Percentiles rank a stretch among this genome's conserved stretches.
Conservation (phyloP, 2,888 invertebrate genomes). For the Leucania comma region DNA sequence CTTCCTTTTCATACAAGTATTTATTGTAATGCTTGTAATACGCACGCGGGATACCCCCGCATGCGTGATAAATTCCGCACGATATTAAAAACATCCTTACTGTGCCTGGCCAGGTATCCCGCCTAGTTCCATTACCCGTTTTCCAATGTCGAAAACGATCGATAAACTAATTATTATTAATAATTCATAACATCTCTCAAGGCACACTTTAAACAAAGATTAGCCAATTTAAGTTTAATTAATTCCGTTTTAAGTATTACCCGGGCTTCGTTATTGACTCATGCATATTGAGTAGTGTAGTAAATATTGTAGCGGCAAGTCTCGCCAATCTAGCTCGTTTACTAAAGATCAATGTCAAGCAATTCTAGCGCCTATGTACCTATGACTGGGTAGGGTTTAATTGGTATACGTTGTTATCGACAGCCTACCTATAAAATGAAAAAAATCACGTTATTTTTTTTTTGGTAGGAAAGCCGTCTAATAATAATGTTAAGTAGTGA, state of each 20-base stretch:
- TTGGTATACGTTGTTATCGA: constrained; percentile 4
- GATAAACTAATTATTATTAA: too few relatives aligned
- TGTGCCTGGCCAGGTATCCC: too few relatives aligned
- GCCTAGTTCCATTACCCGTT: too few relatives aligned
- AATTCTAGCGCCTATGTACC: constrained; percentile 20
- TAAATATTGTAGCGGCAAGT: constrained; percentile 20
- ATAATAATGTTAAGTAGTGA: too few relatives aligned
- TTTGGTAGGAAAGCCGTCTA: too few relatives aligned
- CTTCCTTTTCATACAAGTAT: too few relatives aligned
- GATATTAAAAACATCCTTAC: too few relatives aligned
- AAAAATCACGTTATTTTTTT: too few relatives aligned
- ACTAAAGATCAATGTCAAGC: constrained; percentile 25
- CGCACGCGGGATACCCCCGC: too few relatives aligned
- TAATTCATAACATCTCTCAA: constrained; percentile 10
- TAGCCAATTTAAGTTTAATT: constrained; percentile 21
- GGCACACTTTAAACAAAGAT: constrained; percentile 14
- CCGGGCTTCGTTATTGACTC: neutral
- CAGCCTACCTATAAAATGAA: neutral
- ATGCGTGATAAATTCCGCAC: too few relatives aligned
- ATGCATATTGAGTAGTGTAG: neutral
- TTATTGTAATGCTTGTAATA: too few relatives aligned
- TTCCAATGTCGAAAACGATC: too few relatives aligned
- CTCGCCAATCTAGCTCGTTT: constrained; percentile 3
- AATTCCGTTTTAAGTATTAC: constrained; percentile 4
- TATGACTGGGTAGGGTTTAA: constrained; percentile 1